Evolutionary conservation across 2,888 invertebrate species (phyloP).

Genomic region (Drosophila ochracea): DNA sequence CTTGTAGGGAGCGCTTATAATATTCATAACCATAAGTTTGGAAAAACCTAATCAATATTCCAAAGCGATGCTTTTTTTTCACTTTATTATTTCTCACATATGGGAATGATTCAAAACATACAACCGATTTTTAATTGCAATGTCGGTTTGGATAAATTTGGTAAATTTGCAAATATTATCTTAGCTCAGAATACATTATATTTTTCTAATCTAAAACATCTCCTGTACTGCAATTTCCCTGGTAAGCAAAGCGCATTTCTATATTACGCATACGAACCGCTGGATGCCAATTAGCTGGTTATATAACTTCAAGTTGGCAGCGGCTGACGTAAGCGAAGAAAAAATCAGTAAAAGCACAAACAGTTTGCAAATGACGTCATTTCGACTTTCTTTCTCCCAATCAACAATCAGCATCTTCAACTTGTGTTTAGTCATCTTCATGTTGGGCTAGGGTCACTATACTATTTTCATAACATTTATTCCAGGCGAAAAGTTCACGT

Average conservation of each 20-base stretch:
- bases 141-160: not conserved
- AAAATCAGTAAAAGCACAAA: slow-evolving; percentile 26
- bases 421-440: slow-evolving; percentile 48
- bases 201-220: not conserved
- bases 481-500: slow-evolving; percentile 23
- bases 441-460: slow-evolving; percentile 29
- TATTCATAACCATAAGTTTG: not conserved
- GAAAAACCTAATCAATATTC: not conserved
- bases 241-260: not conserved
- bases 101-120: not conserved
- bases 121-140: not conserved
- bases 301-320: slow-evolving; percentile 40
- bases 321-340: slow-evolving; percentile 56
- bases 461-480: slow-evolving; percentile 10
- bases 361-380: slow-evolving; percentile 58
- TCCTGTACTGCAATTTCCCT: too few relatives aligned
- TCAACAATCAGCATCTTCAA: slow-evolving; percentile 47
- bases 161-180: not conserved
- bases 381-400: slow-evolving; percentile 5
- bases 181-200: not conserved
- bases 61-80: not conserved
- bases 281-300: slow-evolving; percentile 29
- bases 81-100: not conserved
- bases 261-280: slow-evolving; percentile 24
- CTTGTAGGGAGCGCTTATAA: not conserved